These are phyloP conservation scores for Dicaeum eximium DNA, from an alignment of 2,113 vertebrate genomes.

Conservation along the genomic window DNA sequence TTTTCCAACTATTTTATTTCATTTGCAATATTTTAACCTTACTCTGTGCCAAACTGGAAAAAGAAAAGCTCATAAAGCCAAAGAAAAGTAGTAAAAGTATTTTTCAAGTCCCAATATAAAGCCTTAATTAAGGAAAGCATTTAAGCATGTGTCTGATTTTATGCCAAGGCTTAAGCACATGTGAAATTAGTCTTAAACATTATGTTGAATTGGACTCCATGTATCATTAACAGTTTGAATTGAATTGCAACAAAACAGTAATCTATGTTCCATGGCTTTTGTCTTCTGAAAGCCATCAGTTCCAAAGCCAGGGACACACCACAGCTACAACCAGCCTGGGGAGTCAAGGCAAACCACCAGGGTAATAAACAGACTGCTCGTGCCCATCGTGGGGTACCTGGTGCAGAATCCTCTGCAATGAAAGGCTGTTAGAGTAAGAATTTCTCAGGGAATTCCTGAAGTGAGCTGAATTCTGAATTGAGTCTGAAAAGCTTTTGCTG, in stretches of 20 bases:
- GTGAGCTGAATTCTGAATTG: not conserved
- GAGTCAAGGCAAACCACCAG: not conserved
- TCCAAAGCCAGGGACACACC: not conserved
- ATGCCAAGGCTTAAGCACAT: conserved; percentile 35
- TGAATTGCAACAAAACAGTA: not conserved
- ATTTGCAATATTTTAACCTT: conserved; percentile 9
- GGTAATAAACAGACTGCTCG: not conserved
- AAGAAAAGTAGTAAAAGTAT: conserved; percentile 14
- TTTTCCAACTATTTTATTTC: conserved; percentile 11
- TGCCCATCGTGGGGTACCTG: not conserved
- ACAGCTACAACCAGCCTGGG: not conserved
- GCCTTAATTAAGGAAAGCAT: conserved; percentile 44
- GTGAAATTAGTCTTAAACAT: conserved; percentile 41
- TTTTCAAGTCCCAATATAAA: not conserved
- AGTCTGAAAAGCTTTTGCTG: not conserved
- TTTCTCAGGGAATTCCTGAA: not conserved
- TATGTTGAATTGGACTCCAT: not conserved
- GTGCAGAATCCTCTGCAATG: not conserved
- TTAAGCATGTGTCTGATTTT: conserved; percentile 38
- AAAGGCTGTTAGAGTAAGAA: not conserved
- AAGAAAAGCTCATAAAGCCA: not conserved
- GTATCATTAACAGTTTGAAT: conserved; percentile 41
- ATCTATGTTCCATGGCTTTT: not conserved
- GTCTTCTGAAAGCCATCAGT: not conserved
- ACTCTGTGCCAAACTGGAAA: not conserved